Evolutionary conservation across 2,888 invertebrate species (phyloP).

Genomic region (Bugula neritina): DNA sequence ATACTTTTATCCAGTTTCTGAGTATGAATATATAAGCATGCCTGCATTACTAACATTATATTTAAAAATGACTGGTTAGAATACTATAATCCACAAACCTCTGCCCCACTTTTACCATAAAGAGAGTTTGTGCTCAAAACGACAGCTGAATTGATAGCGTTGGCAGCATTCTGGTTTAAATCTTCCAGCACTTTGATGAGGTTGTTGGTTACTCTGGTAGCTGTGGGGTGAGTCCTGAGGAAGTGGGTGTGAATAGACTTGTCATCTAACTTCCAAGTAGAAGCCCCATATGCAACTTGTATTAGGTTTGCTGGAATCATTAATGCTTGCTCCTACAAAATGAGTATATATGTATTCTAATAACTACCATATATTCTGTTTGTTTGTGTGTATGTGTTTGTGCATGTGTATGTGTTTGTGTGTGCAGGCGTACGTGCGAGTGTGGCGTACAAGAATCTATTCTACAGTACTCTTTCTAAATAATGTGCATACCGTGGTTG

Average conservation of each 20-base stretch:
- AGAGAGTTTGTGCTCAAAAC: background rate
- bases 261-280: background rate
- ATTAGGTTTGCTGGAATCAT: background rate
- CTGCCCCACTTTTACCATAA: background rate
- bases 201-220: slow-evolving; percentile 1
- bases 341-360: background rate
- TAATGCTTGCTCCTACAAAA: slow-evolving; percentile 1
- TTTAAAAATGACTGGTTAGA: too few relatives aligned
- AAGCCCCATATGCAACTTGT: slow-evolving; percentile 12
- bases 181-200: background rate
- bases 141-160: background rate
- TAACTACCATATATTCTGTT: too few relatives aligned
- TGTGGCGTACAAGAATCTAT: too few relatives aligned
- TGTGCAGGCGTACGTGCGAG: too few relatives aligned
- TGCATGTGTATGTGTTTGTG: too few relatives aligned
- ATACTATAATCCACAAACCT: too few relatives aligned
- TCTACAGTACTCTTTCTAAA: too few relatives aligned
- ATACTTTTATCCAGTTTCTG: too few relatives aligned
- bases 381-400: too few relatives aligned
- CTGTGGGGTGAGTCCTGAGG: background rate
- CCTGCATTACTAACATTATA: too few relatives aligned
- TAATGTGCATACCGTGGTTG: background rate
- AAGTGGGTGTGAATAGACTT: background rate
- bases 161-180: background rate
- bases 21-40: too few relatives aligned